Conservation (phyloP, 2,888 invertebrate species). For the Ophion costatus region DNA sequence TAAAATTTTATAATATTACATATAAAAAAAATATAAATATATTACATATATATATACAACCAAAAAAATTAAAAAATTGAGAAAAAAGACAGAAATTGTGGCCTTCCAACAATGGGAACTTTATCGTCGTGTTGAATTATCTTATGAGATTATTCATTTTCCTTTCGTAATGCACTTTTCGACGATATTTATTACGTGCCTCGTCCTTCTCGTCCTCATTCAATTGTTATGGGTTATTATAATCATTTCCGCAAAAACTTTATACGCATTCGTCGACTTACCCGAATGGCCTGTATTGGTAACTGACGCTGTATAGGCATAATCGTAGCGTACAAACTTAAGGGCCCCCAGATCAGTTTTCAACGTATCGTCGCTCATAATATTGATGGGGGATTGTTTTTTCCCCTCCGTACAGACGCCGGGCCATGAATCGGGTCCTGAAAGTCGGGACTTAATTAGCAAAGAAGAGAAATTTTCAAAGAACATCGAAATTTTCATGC, state of each 20-base stretch:
- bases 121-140: too few species aligned
- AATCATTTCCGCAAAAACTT: not conserved
- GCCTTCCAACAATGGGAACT: too few species aligned
- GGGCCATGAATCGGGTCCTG: slow-evolving; percentile 85
- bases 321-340: slow-evolving; percentile 86
- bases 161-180: too few species aligned
- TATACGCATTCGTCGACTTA: slow-evolving; percentile 79
- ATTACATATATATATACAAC: too few species aligned
- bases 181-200: too few species aligned
- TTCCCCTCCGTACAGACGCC: slow-evolving; percentile 87
- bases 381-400: slow-evolving; percentile 91
- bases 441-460: slow-evolving; percentile 5
- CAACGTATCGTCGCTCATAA: slow-evolving; percentile 85
- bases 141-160: too few species aligned
- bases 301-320: slow-evolving; percentile 84
- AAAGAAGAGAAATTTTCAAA: not conserved
- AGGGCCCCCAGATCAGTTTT: slow-evolving; percentile 84
- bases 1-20: too few species aligned
- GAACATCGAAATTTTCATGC: too few species aligned
- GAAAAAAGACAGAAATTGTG: too few species aligned
- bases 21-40: too few species aligned
- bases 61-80: too few species aligned
- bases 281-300: slow-evolving; percentile 90
- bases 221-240: not conserved
- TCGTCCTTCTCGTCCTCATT: not conserved